These are phyloP conservation scores for Acropternis orthonyx DNA, from an alignment of 2,797 vertebrate genomes.

Conservation along the genomic window DNA sequence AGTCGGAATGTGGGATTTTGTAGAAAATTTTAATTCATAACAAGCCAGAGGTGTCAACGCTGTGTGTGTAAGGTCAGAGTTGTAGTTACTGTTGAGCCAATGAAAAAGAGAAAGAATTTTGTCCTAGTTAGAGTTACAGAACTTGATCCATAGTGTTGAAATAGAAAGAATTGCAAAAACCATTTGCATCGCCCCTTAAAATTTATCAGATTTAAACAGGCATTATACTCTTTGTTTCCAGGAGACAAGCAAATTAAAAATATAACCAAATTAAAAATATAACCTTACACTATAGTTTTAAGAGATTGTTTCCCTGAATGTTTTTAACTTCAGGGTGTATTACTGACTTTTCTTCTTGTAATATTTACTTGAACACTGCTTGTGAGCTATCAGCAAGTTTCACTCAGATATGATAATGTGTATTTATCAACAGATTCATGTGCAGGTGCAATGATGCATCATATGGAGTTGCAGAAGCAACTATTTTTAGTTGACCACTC, in stretches of 20 bases:
- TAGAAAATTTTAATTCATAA: neutral
- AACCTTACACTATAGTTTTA: neutral
- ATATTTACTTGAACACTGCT: neutral
- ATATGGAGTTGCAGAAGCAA: neutral
- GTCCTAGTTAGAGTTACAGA: neutral
- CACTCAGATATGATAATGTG: neutral
- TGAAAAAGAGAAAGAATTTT: neutral
- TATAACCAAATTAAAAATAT: neutral
- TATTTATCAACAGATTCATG: neutral
- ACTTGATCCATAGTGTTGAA: neutral
- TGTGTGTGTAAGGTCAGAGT: neutral
- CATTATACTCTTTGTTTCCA: neutral
- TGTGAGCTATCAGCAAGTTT: neutral
- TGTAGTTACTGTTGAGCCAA: neutral
- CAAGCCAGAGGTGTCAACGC: neutral
- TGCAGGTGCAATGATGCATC: neutral
- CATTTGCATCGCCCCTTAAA: constrained; percentile 5
- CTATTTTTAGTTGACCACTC: neutral
- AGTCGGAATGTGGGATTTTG: neutral
- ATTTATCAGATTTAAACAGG: neutral
- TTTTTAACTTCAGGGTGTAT: neutral
- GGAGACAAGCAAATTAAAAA: neutral
- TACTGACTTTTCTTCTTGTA: neutral
- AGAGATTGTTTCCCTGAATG: neutral
- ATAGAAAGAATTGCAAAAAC: constrained; percentile 37